phyloP scores from a whole-genome alignment of 2,113 vertebrate genomes.

The Ranitomeya imitator region DNA sequence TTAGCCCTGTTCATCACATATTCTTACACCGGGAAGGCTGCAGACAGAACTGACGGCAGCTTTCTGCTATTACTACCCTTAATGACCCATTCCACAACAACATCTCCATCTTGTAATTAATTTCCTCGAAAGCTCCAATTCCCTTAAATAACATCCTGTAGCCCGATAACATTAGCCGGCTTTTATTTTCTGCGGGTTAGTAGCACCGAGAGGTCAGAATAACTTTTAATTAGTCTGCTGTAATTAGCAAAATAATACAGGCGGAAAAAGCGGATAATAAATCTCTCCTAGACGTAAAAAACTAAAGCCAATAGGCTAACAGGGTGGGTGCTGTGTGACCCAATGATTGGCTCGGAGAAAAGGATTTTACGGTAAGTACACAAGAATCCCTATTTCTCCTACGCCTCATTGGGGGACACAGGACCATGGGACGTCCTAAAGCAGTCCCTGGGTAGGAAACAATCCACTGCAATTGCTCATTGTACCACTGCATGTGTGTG shows the following conservation, averaged over 20 bases:
- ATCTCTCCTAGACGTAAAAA: neutral
- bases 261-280: neutral
- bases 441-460: too few species aligned
- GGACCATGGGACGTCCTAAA: too few species aligned
- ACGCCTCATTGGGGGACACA: too few species aligned
- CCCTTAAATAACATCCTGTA: neutral
- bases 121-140: neutral
- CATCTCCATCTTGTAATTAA: neutral
- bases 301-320: too few species aligned
- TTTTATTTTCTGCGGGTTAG: neutral
- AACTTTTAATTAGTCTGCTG: constrained; percentile 7
- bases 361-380: too few species aligned
- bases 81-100: neutral
- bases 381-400: too few species aligned
- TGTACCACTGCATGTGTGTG: too few species aligned
- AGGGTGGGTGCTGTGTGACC: too few species aligned
- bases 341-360: too few species aligned
- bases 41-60: neutral
- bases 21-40: neutral
- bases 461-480: too few species aligned
- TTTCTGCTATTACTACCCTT: neutral
- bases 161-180: neutral
- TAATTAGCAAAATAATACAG: constrained; percentile 27
- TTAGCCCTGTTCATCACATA: neutral
- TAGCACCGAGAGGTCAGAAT: neutral